These are phyloP conservation scores for Pegoplata infirma DNA, from an alignment of 2,888 invertebrate genomes.

Conservation along the genomic window DNA sequence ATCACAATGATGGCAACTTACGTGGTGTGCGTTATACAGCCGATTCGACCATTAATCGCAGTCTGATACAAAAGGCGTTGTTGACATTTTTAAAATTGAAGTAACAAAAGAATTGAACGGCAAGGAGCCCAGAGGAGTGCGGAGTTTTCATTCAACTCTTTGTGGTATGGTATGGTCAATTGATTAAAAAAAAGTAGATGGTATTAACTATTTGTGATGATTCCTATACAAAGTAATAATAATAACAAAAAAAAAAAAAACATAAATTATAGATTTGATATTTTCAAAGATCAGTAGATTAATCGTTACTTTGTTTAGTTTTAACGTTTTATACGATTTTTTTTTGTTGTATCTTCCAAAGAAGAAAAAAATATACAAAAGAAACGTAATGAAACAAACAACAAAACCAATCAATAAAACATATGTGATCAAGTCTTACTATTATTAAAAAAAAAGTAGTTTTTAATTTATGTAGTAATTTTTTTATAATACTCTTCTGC, in stretches of 20 bases:
- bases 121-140: not conserved
- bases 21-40: constrained; percentile 93
- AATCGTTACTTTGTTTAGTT: constrained; percentile 30
- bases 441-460: constrained; percentile 67
- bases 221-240: constrained; percentile 57
- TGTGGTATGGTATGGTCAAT: constrained; percentile 43
- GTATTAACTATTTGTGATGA: constrained; percentile 63
- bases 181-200: constrained; percentile 12
- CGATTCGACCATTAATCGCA: constrained; percentile 90
- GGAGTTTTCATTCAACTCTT: not conserved
- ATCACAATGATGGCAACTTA: constrained; percentile 90
- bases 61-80: constrained; percentile 91
- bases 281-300: constrained; percentile 33
- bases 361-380: constrained; percentile 19
- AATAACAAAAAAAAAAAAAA: constrained; percentile 29
- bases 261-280: constrained; percentile 9
- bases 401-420: constrained; percentile 60
- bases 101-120: constrained; percentile 60
- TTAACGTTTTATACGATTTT: constrained; percentile 1
- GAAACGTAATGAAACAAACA: constrained; percentile 6
- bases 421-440: constrained; percentile 76
- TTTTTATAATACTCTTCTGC: constrained; percentile 5
- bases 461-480: constrained; percentile 65
- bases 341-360: not conserved
- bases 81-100: constrained; percentile 87